These are phyloP conservation scores for Babylonia areolata DNA, from an alignment of 1,140 invertebrate genomes.

Conservation along the genomic window DNA sequence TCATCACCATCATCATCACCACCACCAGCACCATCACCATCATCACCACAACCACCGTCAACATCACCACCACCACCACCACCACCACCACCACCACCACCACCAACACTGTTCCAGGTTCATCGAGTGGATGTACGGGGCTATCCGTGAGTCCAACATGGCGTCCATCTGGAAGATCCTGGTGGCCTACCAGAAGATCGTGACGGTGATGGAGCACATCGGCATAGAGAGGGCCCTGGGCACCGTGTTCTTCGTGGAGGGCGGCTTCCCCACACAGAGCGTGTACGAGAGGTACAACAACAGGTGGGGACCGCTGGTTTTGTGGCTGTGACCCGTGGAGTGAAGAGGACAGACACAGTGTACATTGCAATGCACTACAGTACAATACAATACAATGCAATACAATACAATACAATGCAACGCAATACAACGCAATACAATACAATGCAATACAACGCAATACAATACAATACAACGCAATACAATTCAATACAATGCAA, in stretches of 20 bases:
- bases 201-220: conserved; percentile 60
- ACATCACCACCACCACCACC: background rate
- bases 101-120: conserved; percentile 19
- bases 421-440: no score
- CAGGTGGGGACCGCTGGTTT: background rate
- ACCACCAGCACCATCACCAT: no score
- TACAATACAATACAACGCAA: no score
- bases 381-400: no score
- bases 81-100: background rate
- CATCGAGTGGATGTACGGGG: conserved; percentile 58
- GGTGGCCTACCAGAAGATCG: conserved; percentile 65
- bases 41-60: background rate
- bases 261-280: conserved; percentile 59
- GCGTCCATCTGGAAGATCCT: conserved; percentile 63
- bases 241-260: conserved; percentile 56
- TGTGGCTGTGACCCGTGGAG: no score
- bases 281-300: conserved; percentile 65
- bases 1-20: no score
- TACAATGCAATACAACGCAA: no score
- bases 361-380: no score
- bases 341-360: no score
- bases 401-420: no score
- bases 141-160: conserved; percentile 57
- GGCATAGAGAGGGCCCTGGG: conserved; percentile 64
- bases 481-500: no score